phyloP scores from a whole-genome alignment of 2,797 vertebrate species.

The Cyprinodon diabolis region DNA sequence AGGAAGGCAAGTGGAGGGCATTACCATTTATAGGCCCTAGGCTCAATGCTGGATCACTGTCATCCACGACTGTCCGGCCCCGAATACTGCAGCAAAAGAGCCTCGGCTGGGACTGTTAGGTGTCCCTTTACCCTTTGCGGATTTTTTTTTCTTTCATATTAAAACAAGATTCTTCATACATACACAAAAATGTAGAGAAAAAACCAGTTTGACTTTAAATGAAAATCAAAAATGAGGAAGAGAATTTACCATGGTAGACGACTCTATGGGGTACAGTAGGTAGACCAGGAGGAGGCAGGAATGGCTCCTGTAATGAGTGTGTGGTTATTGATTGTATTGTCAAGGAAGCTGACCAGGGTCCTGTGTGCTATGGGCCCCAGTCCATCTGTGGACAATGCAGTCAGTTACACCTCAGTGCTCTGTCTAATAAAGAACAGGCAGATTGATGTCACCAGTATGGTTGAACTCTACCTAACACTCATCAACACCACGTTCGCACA shows the following conservation, averaged over 20 bases:
- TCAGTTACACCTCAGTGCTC: slow-evolving; percentile 86
- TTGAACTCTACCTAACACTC: slow-evolving; percentile 82
- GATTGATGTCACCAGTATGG: slow-evolving; percentile 84
- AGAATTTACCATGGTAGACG: slow-evolving; percentile 33
- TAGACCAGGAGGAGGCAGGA: slow-evolving; percentile 54
- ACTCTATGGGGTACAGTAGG: slow-evolving; percentile 45
- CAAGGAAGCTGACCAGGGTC: slow-evolving; percentile 81
- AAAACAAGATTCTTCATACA: background rate
- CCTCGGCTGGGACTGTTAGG: slow-evolving; percentile 16
- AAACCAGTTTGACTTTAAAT: background rate
- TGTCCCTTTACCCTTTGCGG: slow-evolving; percentile 16
- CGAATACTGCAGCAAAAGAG: slow-evolving; percentile 27
- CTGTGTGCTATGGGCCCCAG: slow-evolving; percentile 76
- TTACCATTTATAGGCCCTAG: slow-evolving; percentile 83
- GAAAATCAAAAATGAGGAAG: slow-evolving; percentile 11
- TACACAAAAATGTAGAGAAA: background rate
- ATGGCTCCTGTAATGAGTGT: slow-evolving; percentile 75
- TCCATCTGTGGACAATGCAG: slow-evolving; percentile 87
- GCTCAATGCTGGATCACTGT: slow-evolving; percentile 75
- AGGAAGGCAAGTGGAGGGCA: slow-evolving; percentile 84
- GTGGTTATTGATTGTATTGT: slow-evolving; percentile 87
- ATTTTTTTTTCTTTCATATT: slow-evolving; percentile 6
- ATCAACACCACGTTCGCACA: slow-evolving; percentile 39
- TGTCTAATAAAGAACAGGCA: slow-evolving; percentile 85
- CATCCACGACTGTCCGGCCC: slow-evolving; percentile 59